A percentile compares a stretch with the other conserved stretches of the same genome.
These are phyloP conservation scores for Lasiommata megera DNA, from an alignment of 2,888 invertebrate genomes.

Conservation along the genomic window DNA sequence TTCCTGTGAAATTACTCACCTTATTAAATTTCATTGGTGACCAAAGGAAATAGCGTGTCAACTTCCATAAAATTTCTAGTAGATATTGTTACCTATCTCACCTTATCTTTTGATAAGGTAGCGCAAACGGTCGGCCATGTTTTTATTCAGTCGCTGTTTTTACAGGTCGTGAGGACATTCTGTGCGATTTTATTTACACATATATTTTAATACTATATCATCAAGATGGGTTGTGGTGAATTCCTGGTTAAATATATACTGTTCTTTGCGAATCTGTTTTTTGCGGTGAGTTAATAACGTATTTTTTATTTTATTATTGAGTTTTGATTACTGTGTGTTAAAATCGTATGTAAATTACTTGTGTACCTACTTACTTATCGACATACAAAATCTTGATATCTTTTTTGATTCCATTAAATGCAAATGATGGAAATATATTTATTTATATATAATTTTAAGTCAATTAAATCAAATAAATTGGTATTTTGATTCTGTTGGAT, in stretches of 20 bases:
- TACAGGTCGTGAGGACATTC: constrained; percentile 21
- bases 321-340: not conserved
- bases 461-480: too few species aligned
- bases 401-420: not conserved
- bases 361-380: not conserved
- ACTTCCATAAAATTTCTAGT: not conserved
- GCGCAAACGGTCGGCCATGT: not conserved
- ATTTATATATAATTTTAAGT: too few species aligned
- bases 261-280: constrained; percentile 87
- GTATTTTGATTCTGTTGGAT: too few species aligned
- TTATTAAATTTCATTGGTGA: not conserved
- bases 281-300: constrained; percentile 83
- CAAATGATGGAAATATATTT: too few species aligned
- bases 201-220: constrained; percentile 10
- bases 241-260: constrained; percentile 88
- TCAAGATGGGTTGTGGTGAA: constrained; percentile 85
- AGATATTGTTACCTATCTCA: too few species aligned
- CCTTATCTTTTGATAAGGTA: constrained; percentile 9
- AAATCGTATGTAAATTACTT: too few species aligned
- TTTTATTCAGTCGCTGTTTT: constrained; percentile 14
- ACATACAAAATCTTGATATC: not conserved
- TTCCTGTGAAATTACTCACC: not conserved
- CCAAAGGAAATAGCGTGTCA: not conserved
- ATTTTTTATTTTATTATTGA: not conserved
- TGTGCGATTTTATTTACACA: constrained; percentile 15